Percentiles rank a stretch among this genome's conserved stretches.
Conservation (phyloP, 2,113 vertebrate species). For the Rhinichthys klamathensis region DNA sequence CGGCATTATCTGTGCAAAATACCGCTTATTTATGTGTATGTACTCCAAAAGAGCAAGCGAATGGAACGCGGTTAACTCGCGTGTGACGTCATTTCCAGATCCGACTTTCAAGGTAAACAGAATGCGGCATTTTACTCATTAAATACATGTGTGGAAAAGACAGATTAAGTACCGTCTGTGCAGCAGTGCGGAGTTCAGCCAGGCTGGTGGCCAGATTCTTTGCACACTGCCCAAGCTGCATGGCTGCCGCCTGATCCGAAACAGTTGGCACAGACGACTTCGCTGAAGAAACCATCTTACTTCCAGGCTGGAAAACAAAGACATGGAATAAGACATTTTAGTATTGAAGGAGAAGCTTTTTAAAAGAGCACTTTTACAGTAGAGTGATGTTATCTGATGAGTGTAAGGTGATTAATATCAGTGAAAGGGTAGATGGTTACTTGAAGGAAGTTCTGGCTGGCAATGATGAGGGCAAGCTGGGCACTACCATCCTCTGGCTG, state of each 20-base stretch:
- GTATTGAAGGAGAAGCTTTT: background rate
- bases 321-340: background rate
- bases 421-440: constrained; percentile 64
- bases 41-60: too few relatives aligned
- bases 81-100: too few relatives aligned
- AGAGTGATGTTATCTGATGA: background rate
- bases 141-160: background rate
- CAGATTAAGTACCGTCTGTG: constrained; percentile 84
- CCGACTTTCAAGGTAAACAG: too few relatives aligned
- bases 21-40: too few relatives aligned
- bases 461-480: constrained; percentile 93
- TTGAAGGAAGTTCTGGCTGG: constrained; percentile 98
- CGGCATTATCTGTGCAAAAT: too few relatives aligned
- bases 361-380: constrained; percentile 41
- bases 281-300: constrained; percentile 96
- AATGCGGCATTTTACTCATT: background rate
- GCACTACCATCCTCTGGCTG: constrained; percentile 93
- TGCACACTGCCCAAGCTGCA: constrained; percentile 97
- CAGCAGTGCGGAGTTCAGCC: constrained; percentile 91
- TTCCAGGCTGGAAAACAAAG: constrained; percentile 82
- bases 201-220: constrained; percentile 97
- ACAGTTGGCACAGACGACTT: constrained; percentile 96
- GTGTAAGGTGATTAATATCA: background rate
- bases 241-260: constrained; percentile 93
- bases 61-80: too few relatives aligned